phyloP scores from a whole-genome alignment of 2,113 vertebrate genomes.

The Centropus bengalensis region DNA sequence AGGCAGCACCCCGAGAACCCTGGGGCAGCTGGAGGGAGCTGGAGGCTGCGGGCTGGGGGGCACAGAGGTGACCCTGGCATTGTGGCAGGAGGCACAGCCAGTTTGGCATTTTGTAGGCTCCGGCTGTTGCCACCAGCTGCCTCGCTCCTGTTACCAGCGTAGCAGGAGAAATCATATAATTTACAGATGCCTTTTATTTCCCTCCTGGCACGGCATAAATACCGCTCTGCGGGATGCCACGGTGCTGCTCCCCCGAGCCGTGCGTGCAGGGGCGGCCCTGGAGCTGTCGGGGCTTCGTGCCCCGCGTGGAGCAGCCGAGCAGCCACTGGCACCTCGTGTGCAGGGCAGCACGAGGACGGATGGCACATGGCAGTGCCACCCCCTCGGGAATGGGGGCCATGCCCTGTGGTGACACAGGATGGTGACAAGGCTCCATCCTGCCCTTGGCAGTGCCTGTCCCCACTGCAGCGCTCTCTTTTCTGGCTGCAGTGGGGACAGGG shows the following conservation, averaged over 20 bases:
- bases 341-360: not conserved
- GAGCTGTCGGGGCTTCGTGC: accelerated
- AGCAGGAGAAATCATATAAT: not conserved
- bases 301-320: accelerated
- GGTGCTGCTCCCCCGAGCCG: accelerated
- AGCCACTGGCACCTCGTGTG: accelerated
- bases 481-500: not conserved
- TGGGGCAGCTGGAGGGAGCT: accelerated
- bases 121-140: not conserved
- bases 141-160: not conserved
- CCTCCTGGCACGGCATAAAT: not conserved
- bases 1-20: not conserved
- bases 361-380: not conserved
- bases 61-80: accelerated
- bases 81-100: accelerated
- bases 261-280: accelerated
- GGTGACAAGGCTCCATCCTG: not conserved
- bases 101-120: not conserved
- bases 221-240: not conserved
- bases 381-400: not conserved
- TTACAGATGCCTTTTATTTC: not conserved
- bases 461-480: not conserved
- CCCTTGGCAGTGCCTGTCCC: not conserved
- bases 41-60: not conserved
- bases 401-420: accelerated